Evolutionary conservation across 1,140 invertebrate species (phyloP), one percentile per base, ranked within the genome.

Genomic region (Microplitis mediator): DNA sequence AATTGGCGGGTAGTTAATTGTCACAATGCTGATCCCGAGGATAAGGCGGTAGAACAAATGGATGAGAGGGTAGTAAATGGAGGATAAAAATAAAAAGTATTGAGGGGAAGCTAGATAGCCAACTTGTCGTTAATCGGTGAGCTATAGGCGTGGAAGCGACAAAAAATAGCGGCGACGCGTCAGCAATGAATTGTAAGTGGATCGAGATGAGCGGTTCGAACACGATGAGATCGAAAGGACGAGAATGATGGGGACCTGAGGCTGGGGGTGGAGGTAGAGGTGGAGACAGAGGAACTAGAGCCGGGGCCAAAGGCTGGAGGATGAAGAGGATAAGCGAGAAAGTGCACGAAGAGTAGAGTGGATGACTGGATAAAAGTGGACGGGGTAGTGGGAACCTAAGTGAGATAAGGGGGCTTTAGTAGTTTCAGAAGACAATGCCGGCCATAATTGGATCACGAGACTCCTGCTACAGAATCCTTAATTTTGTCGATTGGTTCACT

Each of bases 401-500:
- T 76, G 76, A 81, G 80, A 81, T 83, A 82, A 83, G 79, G 76
- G 39, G 74, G 76, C 77, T 77, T 77, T 77, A 72, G 79, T 78
- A 82, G 79, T 78, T 79, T 78, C 73, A 71, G 75, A 79, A 83
- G 80, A 83, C 80, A 83, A 83, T 82, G 77, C 77, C 73, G 75
- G 69, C 77, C 80, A 80, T 83, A 83, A 83, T 83, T 82, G 81
- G 79, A 82, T 83, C 78, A 80, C 76, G 78, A 82, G 78, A 74
- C 76, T 76, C 74, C 70, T 75, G 77, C 77, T 79, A 69, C 71
- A 76, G 80, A 83, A 83, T 83, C 77, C 78, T 81, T 83, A 82
- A 82, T 83, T 83, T 75, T 58, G 64, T 70, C 76, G 77, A 77
- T 80, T 78, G 77, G 74, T 75, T 80, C 78, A 71, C 73, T 11